Percentiles rank a stretch among this genome's conserved stretches.
phyloP scores from a whole-genome alignment of 2,797 vertebrate species.

The Lutjanus argentimaculatus region DNA sequence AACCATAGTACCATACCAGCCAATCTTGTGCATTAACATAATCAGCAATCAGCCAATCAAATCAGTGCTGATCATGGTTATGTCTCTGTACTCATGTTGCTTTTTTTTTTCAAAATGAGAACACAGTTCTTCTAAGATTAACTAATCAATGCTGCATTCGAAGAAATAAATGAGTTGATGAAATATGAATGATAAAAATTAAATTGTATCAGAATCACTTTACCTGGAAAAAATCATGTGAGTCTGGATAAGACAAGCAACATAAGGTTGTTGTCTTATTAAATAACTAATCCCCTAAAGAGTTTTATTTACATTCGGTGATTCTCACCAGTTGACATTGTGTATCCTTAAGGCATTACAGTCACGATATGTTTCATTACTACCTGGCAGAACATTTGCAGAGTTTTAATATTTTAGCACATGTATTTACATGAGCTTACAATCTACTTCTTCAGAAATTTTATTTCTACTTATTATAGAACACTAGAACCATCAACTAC shows the following conservation, averaged over 20 bases:
- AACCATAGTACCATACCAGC: neutral
- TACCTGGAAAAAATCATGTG: no score
- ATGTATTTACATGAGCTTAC: neutral
- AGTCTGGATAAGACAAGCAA: no score
- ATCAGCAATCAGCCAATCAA: neutral
- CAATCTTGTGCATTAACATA: neutral
- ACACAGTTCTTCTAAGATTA: neutral
- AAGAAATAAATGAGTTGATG: neutral
- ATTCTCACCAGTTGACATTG: neutral
- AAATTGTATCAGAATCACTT: no score
- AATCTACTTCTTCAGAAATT: neutral
- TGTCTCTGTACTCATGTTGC: neutral
- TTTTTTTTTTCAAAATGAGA: neutral
- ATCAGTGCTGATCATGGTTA: neutral
- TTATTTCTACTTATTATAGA: slow-evolving; percentile 1
- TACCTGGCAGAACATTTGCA: neutral
- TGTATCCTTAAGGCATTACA: neutral
- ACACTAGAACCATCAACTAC: neutral
- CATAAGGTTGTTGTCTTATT: neutral
- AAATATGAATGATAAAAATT: neutral
- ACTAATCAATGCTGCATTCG: neutral
- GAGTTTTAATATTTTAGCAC: slow-evolving; percentile 8
- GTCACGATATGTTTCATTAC: neutral
- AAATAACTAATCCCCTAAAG: neutral
- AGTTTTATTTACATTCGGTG: neutral